Evolutionary conservation across 1,140 invertebrate species (phyloP).

Genomic region (Mesaphorura yosii): DNA sequence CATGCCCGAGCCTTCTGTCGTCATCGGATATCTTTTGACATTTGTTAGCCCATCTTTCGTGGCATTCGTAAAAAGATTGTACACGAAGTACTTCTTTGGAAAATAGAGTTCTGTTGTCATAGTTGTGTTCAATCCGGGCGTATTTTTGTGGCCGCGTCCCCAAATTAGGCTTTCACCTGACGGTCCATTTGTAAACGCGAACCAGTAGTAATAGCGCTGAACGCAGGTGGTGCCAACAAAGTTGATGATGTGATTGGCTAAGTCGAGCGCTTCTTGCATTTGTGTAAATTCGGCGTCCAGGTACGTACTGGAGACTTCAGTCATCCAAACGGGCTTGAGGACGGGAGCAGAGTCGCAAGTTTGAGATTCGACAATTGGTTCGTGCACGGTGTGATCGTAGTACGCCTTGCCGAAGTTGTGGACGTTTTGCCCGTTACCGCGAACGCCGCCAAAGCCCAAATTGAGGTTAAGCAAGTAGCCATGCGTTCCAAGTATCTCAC

Average conservation of each 20-base stretch:
- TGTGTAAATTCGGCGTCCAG: constrained; percentile 5
- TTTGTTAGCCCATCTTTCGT: background rate
- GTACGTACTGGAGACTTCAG: constrained; percentile 20
- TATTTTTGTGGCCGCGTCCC: background rate
- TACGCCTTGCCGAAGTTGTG: background rate
- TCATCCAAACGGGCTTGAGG: constrained; percentile 5
- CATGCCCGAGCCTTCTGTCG: background rate
- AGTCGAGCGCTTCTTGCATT: constrained; percentile 16
- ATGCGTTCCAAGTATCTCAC: constrained; percentile 15
- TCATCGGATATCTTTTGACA: background rate
- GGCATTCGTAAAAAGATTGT: constrained; percentile 12
- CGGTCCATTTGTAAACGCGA: constrained; percentile 1
- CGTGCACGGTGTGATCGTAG: background rate
- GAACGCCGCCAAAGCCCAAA: too few species aligned
- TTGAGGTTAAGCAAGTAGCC: constrained; percentile 10
- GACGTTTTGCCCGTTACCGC: too few species aligned
- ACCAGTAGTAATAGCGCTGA: constrained; percentile 21
- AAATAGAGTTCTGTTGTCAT: too few species aligned
- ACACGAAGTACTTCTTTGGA: constrained; percentile 20
- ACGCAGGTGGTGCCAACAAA: constrained; percentile 22
- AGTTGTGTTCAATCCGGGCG: background rate
- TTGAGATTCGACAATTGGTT: background rate
- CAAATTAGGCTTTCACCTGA: constrained; percentile 24
- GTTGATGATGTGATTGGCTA: constrained; percentile 16
- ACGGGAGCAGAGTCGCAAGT: too few species aligned